Base-by-base conservation (phyloP, 2,888 invertebrate species). In the Polydrusus cervinus region DNA sequence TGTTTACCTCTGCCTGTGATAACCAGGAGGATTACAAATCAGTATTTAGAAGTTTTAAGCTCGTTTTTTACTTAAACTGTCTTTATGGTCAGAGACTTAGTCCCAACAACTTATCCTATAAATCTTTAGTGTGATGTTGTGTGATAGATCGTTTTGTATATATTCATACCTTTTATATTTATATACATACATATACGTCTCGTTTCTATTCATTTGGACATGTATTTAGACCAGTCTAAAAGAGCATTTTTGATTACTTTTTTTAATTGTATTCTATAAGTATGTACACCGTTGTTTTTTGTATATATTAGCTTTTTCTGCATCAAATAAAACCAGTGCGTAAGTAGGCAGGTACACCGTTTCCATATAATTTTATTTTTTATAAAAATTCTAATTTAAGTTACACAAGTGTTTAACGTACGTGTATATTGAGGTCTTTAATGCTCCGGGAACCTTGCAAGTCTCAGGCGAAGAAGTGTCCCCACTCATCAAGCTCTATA, bases 1-100 rank as follows among this genome's bases (percentile, higher is more conserved):
- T 73, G 51, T 67, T 67, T 62, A 80, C 84, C 83, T 84, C 83
- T 84, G 83, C 84, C 84, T 85, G 84, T 84, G 84, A 84, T 84
- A 84, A 79, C 76, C 80, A 81, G 82, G 81, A 82, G 81, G 78
- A 80, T 81, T 83, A 84, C 83, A 80, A 80, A 84, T 82, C 83
- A 84, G 84, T 84, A 85, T 84, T 84, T 82, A 72, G 79, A 79
- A 72, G 55, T 61, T 47, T 68, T 69, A 64, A 71, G 18, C 30
- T 51, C 25, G 18, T 55, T 60, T 60, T 60, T 57, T 40, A 60
- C 38, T 60, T 60, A 38, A 60, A 34, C 61, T 66, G 76, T 74
- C 79, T 79, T 79, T 79, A 79, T 78, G 78, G 74, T 80, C 78
- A 76, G 79, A 79, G 76, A 60, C 49, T 38, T 64, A 57, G 40